Percentiles rank a stretch among this genome's conserved stretches.
phyloP scores from a whole-genome alignment of 30 jellyfish, hydroid and myxozoan genomes.

The Calvadosia cruxmelitensis region DNA sequence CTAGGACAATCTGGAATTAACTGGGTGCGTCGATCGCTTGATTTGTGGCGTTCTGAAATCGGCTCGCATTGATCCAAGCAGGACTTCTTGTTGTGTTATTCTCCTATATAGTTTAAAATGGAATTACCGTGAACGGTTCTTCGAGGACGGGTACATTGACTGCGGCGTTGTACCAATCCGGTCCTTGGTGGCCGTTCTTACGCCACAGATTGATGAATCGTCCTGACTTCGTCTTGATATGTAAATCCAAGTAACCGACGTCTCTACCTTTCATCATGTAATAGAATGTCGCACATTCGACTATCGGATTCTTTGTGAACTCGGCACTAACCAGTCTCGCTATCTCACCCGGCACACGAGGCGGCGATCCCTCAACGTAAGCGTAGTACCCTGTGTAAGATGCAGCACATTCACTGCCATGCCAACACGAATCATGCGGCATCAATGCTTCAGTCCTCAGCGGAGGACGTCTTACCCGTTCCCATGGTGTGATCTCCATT shows the following conservation, averaged over 20 bases:
- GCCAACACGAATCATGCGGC: too few species aligned
- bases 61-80: too few species aligned
- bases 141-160: background rate
- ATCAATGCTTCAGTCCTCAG: too few species aligned
- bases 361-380: constrained; percentile 2
- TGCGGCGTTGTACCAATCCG: background rate
- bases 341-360: background rate
- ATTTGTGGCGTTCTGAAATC: too few species aligned
- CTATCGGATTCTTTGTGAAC: background rate
- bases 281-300: background rate
- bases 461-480: background rate
- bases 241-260: background rate
- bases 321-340: background rate
- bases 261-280: background rate
- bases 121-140: background rate
- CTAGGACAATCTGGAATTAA: too few species aligned
- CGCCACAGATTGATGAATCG: background rate
- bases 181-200: background rate
- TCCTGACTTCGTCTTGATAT: background rate
- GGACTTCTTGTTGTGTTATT: too few species aligned
- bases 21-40: too few species aligned
- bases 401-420: too few species aligned
- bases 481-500: background rate
- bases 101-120: too few species aligned
- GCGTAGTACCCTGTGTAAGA: constrained; percentile 1